Conservation (phyloP, 2,113 vertebrate species). For the Herpetotheres cachinnans region DNA sequence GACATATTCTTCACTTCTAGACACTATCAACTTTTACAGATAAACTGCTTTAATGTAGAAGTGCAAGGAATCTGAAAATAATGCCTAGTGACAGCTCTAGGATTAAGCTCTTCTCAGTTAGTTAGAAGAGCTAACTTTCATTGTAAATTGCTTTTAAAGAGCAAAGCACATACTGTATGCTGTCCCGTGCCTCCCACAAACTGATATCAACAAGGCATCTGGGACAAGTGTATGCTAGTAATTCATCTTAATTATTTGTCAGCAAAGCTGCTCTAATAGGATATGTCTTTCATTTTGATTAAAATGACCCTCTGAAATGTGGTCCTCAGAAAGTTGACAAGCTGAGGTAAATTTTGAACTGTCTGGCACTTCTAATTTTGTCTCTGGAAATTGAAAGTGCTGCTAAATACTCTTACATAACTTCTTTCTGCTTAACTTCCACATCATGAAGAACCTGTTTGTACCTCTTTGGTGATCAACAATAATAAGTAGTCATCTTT, state of each 20-base stretch:
- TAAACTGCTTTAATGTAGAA: conserved; percentile 63
- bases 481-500: background rate
- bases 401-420: background rate
- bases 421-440: background rate
- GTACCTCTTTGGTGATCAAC: background rate
- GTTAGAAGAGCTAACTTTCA: conserved; percentile 59
- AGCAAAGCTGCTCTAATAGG: conserved; percentile 73
- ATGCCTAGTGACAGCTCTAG: conserved; percentile 67
- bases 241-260: conserved; percentile 80
- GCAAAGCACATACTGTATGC: conserved; percentile 48
- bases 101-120: conserved; percentile 71
- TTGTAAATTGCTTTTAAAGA: conserved; percentile 73
- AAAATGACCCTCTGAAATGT: conserved; percentile 71
- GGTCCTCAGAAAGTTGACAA: conserved; percentile 55
- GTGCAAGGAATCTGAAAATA: conserved; percentile 63
- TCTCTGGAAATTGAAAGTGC: conserved; percentile 10
- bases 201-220: conserved; percentile 61
- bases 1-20: conserved; percentile 54
- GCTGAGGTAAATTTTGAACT: conserved; percentile 43
- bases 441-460: background rate
- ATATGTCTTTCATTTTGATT: conserved; percentile 75
- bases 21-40: conserved; percentile 66
- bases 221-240: conserved; percentile 52
- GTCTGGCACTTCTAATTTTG: conserved; percentile 60
- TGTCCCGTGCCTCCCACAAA: conserved; percentile 46